A percentile compares a stretch with the other conserved stretches of the same genome.
phyloP scores from a whole-genome alignment of 2,888 invertebrate genomes.

The Calliscelio sp. region DNA sequence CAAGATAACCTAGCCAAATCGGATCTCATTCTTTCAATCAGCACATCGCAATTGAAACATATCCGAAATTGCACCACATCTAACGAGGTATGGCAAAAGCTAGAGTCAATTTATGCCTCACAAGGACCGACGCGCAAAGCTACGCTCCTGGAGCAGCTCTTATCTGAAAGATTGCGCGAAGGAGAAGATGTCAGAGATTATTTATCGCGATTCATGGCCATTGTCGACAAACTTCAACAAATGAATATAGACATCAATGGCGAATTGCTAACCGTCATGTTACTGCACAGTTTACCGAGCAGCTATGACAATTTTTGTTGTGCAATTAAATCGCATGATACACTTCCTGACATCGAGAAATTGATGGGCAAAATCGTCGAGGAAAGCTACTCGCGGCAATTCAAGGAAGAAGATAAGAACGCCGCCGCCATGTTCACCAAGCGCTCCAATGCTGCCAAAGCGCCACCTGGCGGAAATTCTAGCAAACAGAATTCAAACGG shows the following conservation, averaged over 20 bases:
- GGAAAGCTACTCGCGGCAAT: neutral
- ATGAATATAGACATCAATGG: neutral
- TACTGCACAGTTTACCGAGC: neutral
- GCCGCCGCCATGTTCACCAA: constrained; percentile 26
- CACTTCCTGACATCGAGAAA: neutral
- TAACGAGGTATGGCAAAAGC: constrained; percentile 13
- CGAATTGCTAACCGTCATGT: neutral
- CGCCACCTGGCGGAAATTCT: neutral
- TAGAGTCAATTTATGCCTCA: constrained; percentile 29
- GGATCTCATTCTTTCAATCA: neutral
- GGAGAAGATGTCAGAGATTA: neutral
- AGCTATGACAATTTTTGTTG: constrained; percentile 1
- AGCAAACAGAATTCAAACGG: neutral
- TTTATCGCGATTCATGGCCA: neutral
- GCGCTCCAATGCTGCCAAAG: neutral
- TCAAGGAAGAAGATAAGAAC: neutral
- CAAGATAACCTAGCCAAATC: neutral
- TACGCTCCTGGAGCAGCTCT: constrained; percentile 14
- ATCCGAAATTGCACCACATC: neutral
- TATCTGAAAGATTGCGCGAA: constrained; percentile 7
- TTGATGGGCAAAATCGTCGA: constrained; percentile 16
- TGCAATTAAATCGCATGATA: neutral
- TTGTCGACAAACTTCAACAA: neutral
- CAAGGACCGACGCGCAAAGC: constrained; percentile 36
- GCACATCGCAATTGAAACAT: neutral